A percentile compares a stretch with the other conserved stretches of the same genome.
These are phyloP conservation scores for Sarotherodon lohbergeri DNA, from an alignment of 2,113 vertebrate species.

Conservation along the genomic window DNA sequence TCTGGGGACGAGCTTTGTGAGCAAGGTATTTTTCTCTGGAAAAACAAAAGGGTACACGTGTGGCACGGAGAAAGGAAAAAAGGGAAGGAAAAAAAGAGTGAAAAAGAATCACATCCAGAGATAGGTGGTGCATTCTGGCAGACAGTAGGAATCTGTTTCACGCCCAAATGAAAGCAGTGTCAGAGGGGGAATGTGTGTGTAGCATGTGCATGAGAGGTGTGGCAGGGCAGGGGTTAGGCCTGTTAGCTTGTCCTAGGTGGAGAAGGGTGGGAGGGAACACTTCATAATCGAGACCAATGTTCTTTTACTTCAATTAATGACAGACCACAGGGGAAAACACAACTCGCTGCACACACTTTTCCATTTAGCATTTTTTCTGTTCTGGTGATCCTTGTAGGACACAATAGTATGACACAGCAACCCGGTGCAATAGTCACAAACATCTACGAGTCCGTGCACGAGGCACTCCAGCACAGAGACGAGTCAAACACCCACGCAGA, in stretches of 20 bases:
- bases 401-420: neutral
- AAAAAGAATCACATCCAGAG: constrained; percentile 53
- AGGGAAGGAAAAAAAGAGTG: neutral
- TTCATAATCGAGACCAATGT: constrained; percentile 39
- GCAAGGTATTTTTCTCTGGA: constrained; percentile 31
- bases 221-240: constrained; percentile 63
- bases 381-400: neutral
- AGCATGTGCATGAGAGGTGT: constrained; percentile 62
- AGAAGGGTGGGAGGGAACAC: constrained; percentile 36
- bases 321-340: constrained; percentile 20
- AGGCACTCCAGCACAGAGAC: neutral
- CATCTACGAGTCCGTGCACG: neutral
- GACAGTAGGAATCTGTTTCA: constrained; percentile 69
- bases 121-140: constrained; percentile 69
- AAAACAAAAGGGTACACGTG: constrained; percentile 54
- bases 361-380: neutral
- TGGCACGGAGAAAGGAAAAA: constrained; percentile 30
- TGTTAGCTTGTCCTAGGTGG: constrained; percentile 59
- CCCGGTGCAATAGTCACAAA: neutral
- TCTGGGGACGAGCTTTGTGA: constrained; percentile 20
- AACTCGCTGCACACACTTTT: constrained; percentile 18
- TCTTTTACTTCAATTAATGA: constrained; percentile 28
- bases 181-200: constrained; percentile 59
- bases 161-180: constrained; percentile 70
- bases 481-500: neutral